Conservation (phyloP, 2,113 vertebrate species). For the Petrocephalus microphthalmus region DNA sequence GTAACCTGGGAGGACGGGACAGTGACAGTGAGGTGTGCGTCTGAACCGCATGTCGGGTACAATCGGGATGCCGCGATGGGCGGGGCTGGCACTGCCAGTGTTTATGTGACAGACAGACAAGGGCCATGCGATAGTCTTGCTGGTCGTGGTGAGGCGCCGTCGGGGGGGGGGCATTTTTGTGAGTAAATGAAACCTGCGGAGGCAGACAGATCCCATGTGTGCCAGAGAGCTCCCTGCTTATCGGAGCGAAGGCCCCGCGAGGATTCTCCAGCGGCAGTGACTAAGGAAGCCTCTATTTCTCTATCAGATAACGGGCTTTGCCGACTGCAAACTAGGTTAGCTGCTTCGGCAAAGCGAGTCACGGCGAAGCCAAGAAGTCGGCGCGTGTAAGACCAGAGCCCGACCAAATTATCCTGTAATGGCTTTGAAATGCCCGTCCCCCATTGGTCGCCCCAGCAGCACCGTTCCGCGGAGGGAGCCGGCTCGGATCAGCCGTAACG, state of each 20-base stretch:
- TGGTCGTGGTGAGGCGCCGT: too few relatives aligned
- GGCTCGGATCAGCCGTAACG: neutral
- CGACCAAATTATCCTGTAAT: neutral
- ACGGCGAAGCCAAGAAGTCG: neutral
- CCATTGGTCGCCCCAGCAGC: neutral
- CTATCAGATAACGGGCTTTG: neutral
- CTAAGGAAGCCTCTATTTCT: neutral
- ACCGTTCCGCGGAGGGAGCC: neutral
- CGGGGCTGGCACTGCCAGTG: neutral
- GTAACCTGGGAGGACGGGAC: neutral
- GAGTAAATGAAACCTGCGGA: neutral
- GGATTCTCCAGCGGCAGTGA: neutral
- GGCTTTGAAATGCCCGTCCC: neutral
- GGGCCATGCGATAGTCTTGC: neutral
- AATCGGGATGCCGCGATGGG: neutral
- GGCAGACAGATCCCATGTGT: neutral
- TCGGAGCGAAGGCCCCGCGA: neutral
- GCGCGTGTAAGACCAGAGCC: neutral
- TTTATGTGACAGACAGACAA: neutral
- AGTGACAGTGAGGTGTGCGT: neutral
- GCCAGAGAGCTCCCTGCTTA: neutral
- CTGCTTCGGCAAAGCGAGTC: neutral
- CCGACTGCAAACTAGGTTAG: neutral
- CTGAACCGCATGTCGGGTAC: neutral
- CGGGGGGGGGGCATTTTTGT: neutral